Evolutionary conservation across 1,140 invertebrate species (phyloP), one percentile per base, ranked within the genome.

Genomic region (Saccostrea glomerata): DNA sequence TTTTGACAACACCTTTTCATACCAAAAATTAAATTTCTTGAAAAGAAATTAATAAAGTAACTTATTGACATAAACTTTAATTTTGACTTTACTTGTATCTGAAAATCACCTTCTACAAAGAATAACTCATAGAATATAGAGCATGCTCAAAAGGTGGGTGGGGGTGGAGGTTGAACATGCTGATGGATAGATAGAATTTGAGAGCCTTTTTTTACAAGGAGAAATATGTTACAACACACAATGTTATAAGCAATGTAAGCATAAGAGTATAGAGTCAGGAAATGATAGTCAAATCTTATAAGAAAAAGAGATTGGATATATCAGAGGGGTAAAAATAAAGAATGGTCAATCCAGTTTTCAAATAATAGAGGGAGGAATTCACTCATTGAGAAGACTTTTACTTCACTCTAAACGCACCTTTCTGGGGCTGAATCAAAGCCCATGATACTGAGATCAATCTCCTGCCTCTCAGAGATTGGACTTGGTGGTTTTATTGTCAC

Each of bases 401-500:
- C 0, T 82, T 82, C 73, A 82, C 73, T 36, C 73, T 63, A 17
- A 54, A 86, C 85, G 55, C 47, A 86, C 85, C 63, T 86, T 47
- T 86, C 85, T 13, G 85, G 85, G n/a, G 85, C 85, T n/a, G 63
- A 70, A 17, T 73, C 85, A 77, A 77, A 73, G 30, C 56, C 84
- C 15, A 36, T n/a, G 15, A 73, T 70, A 60, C 5, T 86, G 85
- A 66, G 5, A n/a, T 47, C 70, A n/a, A 40, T 58, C 55, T 86
- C 70, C 20, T 86, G 63, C 30, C 36, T 86, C 70, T 86, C 23
- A 47, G 36, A 54, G 9, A 77, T n/a, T 47, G 55, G 20, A 25
- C 40, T 70, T 23, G 85, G 85, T 77, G 85, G 85, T 56, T 86
- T 47, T n/a, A 86, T 40, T 20, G 63, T 86, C 47, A 86, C 85